Percentiles rank a stretch among this genome's conserved stretches.
Evolutionary conservation across 2,113 vertebrate genomes (phyloP).

Genomic region (Tragulus kanchil): DNA sequence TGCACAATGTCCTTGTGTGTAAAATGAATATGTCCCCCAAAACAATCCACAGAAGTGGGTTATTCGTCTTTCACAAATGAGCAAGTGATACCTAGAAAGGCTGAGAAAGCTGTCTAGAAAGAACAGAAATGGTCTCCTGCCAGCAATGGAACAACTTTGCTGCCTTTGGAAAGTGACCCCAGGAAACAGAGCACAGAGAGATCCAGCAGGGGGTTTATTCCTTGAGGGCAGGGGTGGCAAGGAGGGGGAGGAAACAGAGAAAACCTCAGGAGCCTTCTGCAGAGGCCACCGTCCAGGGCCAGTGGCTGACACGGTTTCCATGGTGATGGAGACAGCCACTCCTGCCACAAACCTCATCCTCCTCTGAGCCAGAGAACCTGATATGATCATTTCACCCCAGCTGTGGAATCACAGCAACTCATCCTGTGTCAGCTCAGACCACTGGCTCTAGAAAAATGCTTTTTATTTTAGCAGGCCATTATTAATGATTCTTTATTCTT

Average conservation of each 20-base stretch:
- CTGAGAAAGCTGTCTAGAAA: neutral
- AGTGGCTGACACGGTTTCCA: neutral
- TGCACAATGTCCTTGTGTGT: neutral
- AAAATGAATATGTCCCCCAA: neutral
- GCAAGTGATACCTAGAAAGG: neutral
- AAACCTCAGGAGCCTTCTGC: neutral
- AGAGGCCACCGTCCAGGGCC: neutral
- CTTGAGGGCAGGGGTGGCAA: neutral
- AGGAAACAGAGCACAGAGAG: neutral
- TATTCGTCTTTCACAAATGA: conserved; percentile 10
- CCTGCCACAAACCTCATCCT: neutral
- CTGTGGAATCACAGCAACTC: neutral
- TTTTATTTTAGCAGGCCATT: conserved; percentile 70
- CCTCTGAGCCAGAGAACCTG: neutral
- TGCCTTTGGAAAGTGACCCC: neutral
- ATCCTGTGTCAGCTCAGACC: conserved; percentile 52
- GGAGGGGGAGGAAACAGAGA: neutral
- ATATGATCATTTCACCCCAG: conserved; percentile 1
- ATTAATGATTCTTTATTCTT: conserved; percentile 56
- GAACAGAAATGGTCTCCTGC: neutral
- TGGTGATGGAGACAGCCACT: neutral
- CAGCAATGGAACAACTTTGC: neutral
- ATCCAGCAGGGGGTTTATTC: neutral
- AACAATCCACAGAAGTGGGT: neutral
- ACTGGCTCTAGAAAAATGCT: conserved; percentile 61